Base-by-base conservation (phyloP, 2,888 invertebrate species). In the Baccha elongata region DNA sequence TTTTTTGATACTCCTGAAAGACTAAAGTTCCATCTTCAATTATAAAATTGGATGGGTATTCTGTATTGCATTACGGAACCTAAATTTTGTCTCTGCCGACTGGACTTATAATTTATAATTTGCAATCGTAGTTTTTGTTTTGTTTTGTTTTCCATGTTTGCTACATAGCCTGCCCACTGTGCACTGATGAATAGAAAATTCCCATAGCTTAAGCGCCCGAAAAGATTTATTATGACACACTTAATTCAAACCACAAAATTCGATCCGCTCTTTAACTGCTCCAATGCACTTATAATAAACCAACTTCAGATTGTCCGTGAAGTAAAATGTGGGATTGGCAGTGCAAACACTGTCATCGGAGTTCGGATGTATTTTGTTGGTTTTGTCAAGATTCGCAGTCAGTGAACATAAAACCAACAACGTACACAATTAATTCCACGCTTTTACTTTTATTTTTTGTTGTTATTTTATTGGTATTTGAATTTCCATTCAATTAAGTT, bases 391-490 rank as follows among this genome's bases (percentile, higher is more conserved):
- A 65, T 65, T 50, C 52, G 50, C 37, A 72, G 15, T 60, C 58
- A 42, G 15, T 32, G 37, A 55, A 42, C 58, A 2, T 6, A 15
- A 42, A 42, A 55, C 13, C 32, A 23, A 48, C 3, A 32, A 32
- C n/a, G n/a, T n/a, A 13, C 8, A 32, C 50, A 72, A 79, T 68
- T 50, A 67, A 73, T 53, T 73, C 67, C 72, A 37, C 13, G 52
- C 72, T 78, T 78, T 78, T 65, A 78, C 72, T 64, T 71, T 29
- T n/a, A 29, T 78, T 29, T 10, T 23, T 55, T n/a, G 3, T 6
- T 15, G 8, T 13, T 21, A 8, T 23, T 55, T 46, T 37, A 8
- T n/a, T 21, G 7, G 11, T 8, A 4, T 35, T 23, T 37, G 17
- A n/a, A 13, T 65, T 15, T 29, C 11, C 19, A 44, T 15, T 21